Base-by-base conservation (phyloP, 1,140 invertebrate genomes). In the Heterodera carotae region DNA sequence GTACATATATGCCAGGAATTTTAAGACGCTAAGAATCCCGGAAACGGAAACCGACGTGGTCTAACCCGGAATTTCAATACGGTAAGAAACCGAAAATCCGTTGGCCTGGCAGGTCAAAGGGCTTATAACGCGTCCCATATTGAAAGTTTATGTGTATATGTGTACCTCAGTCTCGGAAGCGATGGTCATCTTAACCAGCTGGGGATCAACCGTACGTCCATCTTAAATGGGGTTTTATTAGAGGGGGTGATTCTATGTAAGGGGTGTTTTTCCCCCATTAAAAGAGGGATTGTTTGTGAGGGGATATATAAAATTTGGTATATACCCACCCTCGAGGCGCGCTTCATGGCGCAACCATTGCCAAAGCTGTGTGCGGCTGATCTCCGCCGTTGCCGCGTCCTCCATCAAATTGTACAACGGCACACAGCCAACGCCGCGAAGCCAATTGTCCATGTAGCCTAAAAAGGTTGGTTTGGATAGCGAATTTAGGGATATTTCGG, bases 321-420 rank as follows among this genome's bases (percentile, higher is more conserved):
- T 6, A 62, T 62, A 7, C n/a, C n/a, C 18, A 82, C 80, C 88
- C 79, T 89, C 88, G 10, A 89, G 67, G n/a, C 80, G 82, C 18
- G 85, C 91, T 81, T 89, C 86, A 83, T 92, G 91, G 76, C 90
- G 88, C 73, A 92, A 91, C 91, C 92, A 93, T 85, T 93, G 92
- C 92, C 92, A 93, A 48, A 93, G 89, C 88, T 92, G 91, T 18
- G 90, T 91, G 64, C 92, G 89, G 4, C 91, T 92, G 80, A 93
- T 93, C 87, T 93, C 92, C 4, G 92, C 92, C 0, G 92, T 93
- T 6, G 92, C 92, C 0, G 92, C 92, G 86, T 93, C 92, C 84
- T 93, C 92, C 64, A 93, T 90, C 39, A 90, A 89, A 22, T 91
- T 91, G 60, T 90, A 90, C 76, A 91, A 90, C 77, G 90, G 89